Conservation (phyloP, 2,888 invertebrate genomes). For the Yponomeuta malinellus region DNA sequence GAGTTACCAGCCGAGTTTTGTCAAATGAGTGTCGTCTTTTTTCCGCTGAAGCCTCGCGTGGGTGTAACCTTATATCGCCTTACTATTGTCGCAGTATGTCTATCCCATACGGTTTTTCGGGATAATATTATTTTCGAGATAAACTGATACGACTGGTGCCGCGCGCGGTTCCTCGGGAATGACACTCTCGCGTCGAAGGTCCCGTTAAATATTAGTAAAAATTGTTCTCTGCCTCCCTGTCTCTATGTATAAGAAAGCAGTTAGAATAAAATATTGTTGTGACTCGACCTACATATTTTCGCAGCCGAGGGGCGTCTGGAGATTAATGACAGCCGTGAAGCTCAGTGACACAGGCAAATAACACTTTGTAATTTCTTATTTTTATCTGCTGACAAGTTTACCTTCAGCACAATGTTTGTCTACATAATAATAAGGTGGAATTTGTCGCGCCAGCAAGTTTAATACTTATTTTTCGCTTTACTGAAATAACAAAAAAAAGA, state of each 20-base stretch:
- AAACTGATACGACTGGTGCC: not conserved
- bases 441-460: not conserved
- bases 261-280: not conserved
- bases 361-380: slow-evolving; percentile 14
- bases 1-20: slow-evolving; percentile 52
- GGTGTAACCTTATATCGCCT: not conserved
- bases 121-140: not conserved
- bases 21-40: slow-evolving; percentile 46
- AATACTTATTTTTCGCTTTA: no score
- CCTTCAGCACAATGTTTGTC: slow-evolving; percentile 5
- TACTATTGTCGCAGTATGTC: not conserved
- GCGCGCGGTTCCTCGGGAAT: not conserved
- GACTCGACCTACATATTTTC: not conserved
- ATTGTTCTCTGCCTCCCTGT: not conserved
- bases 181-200: not conserved
- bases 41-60: slow-evolving; percentile 8
- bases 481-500: not conserved
- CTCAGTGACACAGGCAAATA: slow-evolving; percentile 12
- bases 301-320: not conserved
- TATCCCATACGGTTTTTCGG: not conserved
- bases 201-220: not conserved
- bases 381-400: slow-evolving; percentile 9
- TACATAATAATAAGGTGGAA: not conserved
- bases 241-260: not conserved
- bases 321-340: slow-evolving; percentile 10